Percentiles rank a stretch among this genome's conserved stretches.
Evolutionary conservation across 2,888 invertebrate species (phyloP).

Genomic region (Rugalucina vietnamica): DNA sequence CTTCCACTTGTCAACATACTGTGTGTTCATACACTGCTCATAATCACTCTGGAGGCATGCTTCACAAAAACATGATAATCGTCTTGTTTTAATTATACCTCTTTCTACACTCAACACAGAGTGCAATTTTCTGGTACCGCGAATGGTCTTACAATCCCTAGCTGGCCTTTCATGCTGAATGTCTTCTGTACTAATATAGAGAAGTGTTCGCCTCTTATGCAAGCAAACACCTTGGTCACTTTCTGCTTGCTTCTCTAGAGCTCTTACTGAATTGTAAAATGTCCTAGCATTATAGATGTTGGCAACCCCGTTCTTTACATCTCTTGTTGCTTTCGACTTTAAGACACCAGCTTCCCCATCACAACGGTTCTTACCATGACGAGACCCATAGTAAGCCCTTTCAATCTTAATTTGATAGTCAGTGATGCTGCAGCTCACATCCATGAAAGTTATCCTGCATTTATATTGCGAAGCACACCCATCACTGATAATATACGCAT

Average conservation of each 20-base stretch:
- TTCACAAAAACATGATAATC: slow-evolving; percentile 32
- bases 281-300: slow-evolving; percentile 15
- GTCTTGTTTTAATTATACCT: slow-evolving; percentile 26
- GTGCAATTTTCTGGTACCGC: slow-evolving; percentile 26
- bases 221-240: slow-evolving; percentile 2
- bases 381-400: slow-evolving; percentile 40
- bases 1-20: slow-evolving; percentile 14
- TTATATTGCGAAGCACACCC: slow-evolving; percentile 53
- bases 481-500: slow-evolving; percentile 41
- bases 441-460: slow-evolving; percentile 32
- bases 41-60: neutral
- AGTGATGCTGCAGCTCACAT: slow-evolving; percentile 16
- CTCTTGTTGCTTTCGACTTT: slow-evolving; percentile 35
- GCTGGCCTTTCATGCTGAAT: slow-evolving; percentile 9
- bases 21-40: neutral
- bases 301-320: slow-evolving; percentile 25
- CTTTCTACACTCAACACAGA: slow-evolving; percentile 19
- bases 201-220: slow-evolving; percentile 11
- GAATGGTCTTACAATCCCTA: neutral
- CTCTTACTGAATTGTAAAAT: slow-evolving; percentile 18
- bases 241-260: slow-evolving; percentile 9
- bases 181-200: neutral
- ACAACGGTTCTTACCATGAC: slow-evolving; percentile 51
- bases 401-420: slow-evolving; percentile 30
- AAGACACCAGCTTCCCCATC: slow-evolving; percentile 47